Percentiles rank a stretch among this genome's conserved stretches.
Conservation (phyloP, 2,888 invertebrate species). For the Polydrusus tereticollis region DNA sequence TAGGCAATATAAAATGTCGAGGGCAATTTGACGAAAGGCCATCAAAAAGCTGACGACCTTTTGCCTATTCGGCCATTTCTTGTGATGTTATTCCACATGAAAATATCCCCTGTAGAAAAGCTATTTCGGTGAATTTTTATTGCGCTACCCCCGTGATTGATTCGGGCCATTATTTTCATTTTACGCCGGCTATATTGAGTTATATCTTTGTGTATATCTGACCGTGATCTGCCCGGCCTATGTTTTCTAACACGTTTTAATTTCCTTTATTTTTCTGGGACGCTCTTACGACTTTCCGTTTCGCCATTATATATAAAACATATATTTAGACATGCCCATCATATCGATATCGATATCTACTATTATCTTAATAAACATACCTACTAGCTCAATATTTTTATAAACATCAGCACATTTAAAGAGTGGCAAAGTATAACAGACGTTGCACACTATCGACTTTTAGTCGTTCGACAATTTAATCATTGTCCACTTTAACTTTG, state of each 20-base stretch:
- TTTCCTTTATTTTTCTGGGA: conserved; percentile 13
- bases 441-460: too few species aligned
- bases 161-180: conserved; percentile 25
- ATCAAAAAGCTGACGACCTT: too few species aligned
- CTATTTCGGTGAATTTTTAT: conserved; percentile 14
- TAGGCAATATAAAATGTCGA: too few species aligned
- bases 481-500: too few species aligned
- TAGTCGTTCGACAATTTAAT: too few species aligned
- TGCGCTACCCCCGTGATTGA: conserved; percentile 25
- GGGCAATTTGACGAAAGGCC: too few species aligned
- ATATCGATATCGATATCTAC: too few species aligned
- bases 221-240: conserved; percentile 8
- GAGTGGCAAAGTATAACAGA: too few species aligned
- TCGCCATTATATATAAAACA: neutral
- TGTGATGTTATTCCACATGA: conserved; percentile 27
- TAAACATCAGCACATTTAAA: too few species aligned
- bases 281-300: neutral
- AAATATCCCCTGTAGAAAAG: conserved; percentile 11
- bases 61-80: conserved; percentile 1
- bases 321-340: neutral
- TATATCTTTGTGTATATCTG: conserved; percentile 9
- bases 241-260: conserved; percentile 11
- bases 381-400: too few species aligned
- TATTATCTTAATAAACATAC: too few species aligned
- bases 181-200: conserved; percentile 10